Evolutionary conservation across 2,797 vertebrate genomes (phyloP).

Genomic region (Sebastes miniatus): DNA sequence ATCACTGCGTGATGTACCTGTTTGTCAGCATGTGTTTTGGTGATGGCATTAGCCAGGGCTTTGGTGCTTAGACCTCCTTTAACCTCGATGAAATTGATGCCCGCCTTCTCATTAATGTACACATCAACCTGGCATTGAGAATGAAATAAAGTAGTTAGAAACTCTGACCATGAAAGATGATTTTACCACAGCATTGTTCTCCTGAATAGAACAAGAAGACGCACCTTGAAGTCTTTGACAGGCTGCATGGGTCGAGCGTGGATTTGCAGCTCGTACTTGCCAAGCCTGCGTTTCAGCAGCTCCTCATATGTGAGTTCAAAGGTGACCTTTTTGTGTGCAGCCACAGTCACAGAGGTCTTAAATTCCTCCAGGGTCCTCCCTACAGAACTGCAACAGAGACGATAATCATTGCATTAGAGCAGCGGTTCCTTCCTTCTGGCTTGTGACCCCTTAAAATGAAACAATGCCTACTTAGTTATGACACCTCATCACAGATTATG

Average conservation of each 20-base stretch:
- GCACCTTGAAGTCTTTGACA: conserved; percentile 90
- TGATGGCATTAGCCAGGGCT: conserved; percentile 69
- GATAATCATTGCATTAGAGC: neutral
- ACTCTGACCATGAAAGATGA: neutral
- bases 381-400: conserved; percentile 69
- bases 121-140: conserved; percentile 74
- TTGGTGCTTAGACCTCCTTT: conserved; percentile 74
- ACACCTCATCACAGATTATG: neutral
- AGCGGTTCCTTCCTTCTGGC: neutral
- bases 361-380: conserved; percentile 87
- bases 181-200: neutral
- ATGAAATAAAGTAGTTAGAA: neutral
- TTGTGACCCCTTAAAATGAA: neutral
- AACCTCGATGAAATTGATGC: conserved; percentile 71
- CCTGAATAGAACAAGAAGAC: neutral
- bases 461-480: neutral
- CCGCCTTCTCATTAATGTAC: conserved; percentile 73
- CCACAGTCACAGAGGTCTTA: conserved; percentile 87
- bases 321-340: conserved; percentile 81
- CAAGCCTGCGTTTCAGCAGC: conserved; percentile 84
- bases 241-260: conserved; percentile 87
- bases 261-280: conserved; percentile 87
- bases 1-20: conserved; percentile 55
- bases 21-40: conserved; percentile 52
- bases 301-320: conserved; percentile 90